phyloP scores from a whole-genome alignment of 1,140 invertebrate species.

The Cyclargus thomasi region DNA sequence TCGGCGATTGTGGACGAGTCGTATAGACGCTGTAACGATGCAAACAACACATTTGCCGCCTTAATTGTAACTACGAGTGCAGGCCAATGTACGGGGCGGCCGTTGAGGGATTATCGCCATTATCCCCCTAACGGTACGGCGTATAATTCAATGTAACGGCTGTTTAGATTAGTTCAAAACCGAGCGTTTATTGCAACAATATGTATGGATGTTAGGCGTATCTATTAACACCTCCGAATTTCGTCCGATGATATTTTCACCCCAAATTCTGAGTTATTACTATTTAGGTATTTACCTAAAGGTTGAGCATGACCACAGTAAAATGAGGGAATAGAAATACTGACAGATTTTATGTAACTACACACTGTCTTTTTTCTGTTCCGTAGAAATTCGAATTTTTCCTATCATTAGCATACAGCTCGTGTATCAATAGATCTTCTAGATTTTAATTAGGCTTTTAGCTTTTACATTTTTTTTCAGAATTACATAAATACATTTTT shows the following conservation, averaged over 20 bases:
- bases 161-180: not conserved
- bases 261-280: not conserved
- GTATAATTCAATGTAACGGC: not conserved
- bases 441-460: no score
- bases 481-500: not conserved
- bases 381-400: no score
- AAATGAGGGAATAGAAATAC: no score
- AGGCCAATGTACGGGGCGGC: slow-evolving; percentile 18
- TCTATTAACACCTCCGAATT: slow-evolving; percentile 11
- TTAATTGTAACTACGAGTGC: slow-evolving; percentile 36
- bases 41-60: slow-evolving; percentile 35
- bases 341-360: no score
- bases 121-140: slow-evolving; percentile 4
- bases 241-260: not conserved
- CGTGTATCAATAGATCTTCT: no score
- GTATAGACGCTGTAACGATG: slow-evolving; percentile 32
- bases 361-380: no score
- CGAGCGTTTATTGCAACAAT: slow-evolving; percentile 4
- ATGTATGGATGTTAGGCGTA: slow-evolving; percentile 10
- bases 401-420: no score
- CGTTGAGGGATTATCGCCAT: slow-evolving; percentile 19
- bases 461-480: no score
- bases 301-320: no score
- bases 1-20: slow-evolving; percentile 23
- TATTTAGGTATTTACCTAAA: not conserved